phyloP scores from a whole-genome alignment of 2,888 invertebrate genomes.

The Noctua janthe region DNA sequence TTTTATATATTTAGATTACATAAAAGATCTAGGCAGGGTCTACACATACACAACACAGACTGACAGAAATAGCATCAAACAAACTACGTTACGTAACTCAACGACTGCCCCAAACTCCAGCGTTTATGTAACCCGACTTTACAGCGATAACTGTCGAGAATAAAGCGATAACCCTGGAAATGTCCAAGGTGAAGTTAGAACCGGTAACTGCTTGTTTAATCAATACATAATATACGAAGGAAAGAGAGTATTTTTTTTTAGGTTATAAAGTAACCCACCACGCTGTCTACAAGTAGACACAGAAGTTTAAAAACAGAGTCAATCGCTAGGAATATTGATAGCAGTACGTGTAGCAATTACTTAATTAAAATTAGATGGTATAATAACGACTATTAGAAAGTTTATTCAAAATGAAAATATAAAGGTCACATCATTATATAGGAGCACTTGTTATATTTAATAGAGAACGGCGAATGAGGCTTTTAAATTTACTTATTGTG shows the following conservation, averaged over 20 bases:
- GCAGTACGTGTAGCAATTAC: too few species aligned
- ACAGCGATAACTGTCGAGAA: conserved; percentile 7
- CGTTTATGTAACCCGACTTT: conserved; percentile 38
- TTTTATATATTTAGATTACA: neutral
- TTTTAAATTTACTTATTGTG: too few species aligned
- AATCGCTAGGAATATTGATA: too few species aligned
- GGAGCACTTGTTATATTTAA: too few species aligned
- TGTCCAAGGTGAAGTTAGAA: neutral
- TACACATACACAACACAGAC: conserved; percentile 8
- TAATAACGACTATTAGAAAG: too few species aligned
- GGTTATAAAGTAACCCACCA: too few species aligned
- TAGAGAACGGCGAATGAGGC: too few species aligned
- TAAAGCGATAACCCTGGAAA: neutral
- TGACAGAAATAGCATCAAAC: conserved; percentile 15
- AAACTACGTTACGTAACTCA: conserved; percentile 39
- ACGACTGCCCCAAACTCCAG: conserved; percentile 17
- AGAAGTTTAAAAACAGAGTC: too few species aligned
- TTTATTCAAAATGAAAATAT: too few species aligned
- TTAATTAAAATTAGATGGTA: too few species aligned
- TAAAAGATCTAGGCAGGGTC: neutral
- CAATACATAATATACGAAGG: neutral
- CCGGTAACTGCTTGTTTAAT: conserved; percentile 2
- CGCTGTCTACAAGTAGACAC: too few species aligned
- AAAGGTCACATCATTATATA: too few species aligned
- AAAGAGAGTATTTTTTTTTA: neutral